phyloP scores from a whole-genome alignment of 2,113 vertebrate species.

The Pavo muticus region DNA sequence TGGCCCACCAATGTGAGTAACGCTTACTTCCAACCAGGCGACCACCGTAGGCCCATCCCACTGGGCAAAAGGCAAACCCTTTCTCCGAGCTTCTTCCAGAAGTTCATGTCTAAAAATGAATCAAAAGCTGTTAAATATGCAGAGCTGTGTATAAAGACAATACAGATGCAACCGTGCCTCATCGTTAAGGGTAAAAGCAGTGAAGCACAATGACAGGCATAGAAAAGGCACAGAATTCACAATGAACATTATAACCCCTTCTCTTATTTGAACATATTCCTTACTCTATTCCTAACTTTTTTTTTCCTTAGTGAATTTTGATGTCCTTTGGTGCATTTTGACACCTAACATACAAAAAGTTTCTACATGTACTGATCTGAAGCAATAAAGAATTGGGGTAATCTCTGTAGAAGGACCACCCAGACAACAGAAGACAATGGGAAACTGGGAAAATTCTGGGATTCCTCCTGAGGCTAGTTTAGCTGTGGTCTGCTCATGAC shows the following conservation, averaged over 20 bases:
- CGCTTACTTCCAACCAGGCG: constrained; percentile 95
- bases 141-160: not conserved
- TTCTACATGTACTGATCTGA: not conserved
- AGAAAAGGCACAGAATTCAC: constrained; percentile 3
- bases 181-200: not conserved
- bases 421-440: not conserved
- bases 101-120: constrained; percentile 91
- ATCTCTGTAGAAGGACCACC: not conserved
- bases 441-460: not conserved
- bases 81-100: constrained; percentile 96
- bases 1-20: not conserved
- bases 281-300: not conserved
- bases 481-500: not conserved
- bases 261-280: not conserved
- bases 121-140: constrained; percentile 39
- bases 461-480: not conserved
- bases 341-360: not conserved
- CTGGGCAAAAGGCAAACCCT: constrained; percentile 97
- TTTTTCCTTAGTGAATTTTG: not conserved
- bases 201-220: not conserved
- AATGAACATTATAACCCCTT: not conserved
- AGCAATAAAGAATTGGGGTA: not conserved
- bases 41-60: constrained; percentile 99
- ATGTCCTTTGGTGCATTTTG: not conserved
- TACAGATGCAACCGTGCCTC: not conserved